Conservation (phyloP, 2,113 vertebrate species). For the Equus quagga region DNA sequence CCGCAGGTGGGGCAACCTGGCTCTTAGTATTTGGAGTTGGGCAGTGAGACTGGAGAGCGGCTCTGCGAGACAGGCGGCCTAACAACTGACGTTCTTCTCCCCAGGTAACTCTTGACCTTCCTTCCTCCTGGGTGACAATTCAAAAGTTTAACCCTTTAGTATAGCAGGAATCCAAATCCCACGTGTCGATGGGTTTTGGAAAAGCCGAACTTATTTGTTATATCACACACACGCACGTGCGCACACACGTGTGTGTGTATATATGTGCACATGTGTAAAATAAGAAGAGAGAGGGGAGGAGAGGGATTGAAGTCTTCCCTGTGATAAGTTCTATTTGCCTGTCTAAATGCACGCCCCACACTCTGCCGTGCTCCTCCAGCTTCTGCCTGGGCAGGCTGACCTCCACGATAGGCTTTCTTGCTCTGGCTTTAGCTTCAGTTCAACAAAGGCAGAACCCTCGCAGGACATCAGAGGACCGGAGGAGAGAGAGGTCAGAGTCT, state of each 20-base stretch:
- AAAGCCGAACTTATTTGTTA: neutral
- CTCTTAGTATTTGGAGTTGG: neutral
- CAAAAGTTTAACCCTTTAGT: neutral
- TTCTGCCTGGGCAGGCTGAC: neutral
- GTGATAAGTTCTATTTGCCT: neutral
- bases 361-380: neutral
- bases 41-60: neutral
- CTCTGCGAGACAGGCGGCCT: neutral
- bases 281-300: neutral
- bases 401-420: neutral
- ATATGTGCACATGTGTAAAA: too few species aligned
- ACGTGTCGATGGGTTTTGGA: neutral
- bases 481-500: neutral
- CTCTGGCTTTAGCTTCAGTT: neutral
- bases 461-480: neutral
- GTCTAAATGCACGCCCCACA: neutral
- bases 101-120: neutral
- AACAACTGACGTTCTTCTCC: neutral
- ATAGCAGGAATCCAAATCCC: neutral
- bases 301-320: neutral
- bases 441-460: neutral
- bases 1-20: neutral
- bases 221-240: too few species aligned
- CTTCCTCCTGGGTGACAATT: neutral
- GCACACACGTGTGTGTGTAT: too few species aligned